Base-by-base conservation (phyloP, 1,140 invertebrate genomes). In the Diachasma alloeum region DNA sequence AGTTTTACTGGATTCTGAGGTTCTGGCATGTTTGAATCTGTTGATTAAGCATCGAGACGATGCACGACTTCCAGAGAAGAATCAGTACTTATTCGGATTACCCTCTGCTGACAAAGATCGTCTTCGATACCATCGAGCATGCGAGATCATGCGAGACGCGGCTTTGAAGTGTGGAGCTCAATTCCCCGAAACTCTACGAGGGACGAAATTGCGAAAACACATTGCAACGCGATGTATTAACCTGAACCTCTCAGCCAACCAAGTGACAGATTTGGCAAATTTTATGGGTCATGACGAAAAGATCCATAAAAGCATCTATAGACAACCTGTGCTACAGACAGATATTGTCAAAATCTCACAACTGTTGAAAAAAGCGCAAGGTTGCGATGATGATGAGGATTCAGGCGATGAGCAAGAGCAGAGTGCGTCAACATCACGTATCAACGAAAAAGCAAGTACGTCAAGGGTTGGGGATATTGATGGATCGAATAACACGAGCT, bases 251-350 rank as follows among this genome's bases (percentile, higher is more conserved):
- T 19, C 39, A 6, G 69, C 63, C 11, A 72, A 63, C 39, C 46
- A 67, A 24, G 73, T 79, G 0, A 46, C 67, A 13, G 73, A 75
- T 15, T 26, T 78, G n/a, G 73, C 77, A 17, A 4, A 75, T n/a
- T 78, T 75, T 26, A 75, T 78, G 73, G 77, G 77, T 10, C 73
- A 78, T 46, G 59, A 44, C 8, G 74, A 75, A 39, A 72, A 78
- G 39, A 78, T 78, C 0, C 53, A 59, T 11, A 26, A 59, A 5
- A 4, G 22, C 10, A 26, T 59, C 9, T 59, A 59, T 59, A 9
- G 53, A 5, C 53, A 59, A 59, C 53, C 17, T 4, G 53, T 59
- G 10, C 10, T 17, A 6, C 4, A 10, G 5, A 26, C 22, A 15
- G 53, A 59, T 19, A 59, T 59, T 22, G 53, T 59, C 9, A 59